Evolutionary conservation across 1,140 invertebrate genomes (phyloP).

Genomic region (Trachelipus rathkii): DNA sequence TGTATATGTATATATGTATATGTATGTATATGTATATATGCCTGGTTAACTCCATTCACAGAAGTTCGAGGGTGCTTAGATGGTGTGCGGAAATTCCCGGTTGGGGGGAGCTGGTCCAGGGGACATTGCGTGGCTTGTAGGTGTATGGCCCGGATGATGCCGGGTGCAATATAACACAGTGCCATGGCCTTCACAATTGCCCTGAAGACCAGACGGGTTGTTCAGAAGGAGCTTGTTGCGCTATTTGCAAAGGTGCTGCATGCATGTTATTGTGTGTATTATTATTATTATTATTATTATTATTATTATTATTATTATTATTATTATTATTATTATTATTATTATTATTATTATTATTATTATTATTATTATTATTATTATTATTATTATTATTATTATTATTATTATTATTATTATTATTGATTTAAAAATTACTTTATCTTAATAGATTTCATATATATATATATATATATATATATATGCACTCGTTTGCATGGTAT

Average conservation of each 20-base stretch:
- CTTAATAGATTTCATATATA: no score
- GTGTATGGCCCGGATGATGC: conserved; percentile 27
- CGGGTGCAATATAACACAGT: conserved; percentile 31
- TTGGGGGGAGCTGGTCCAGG: conserved; percentile 22
- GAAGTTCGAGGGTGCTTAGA: conserved; percentile 38
- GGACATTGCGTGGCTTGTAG: conserved; percentile 26
- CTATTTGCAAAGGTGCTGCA: background rate
- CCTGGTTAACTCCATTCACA: background rate
- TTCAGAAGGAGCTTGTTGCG: background rate
- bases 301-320: no score
- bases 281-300: background rate
- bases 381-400: no score
- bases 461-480: no score
- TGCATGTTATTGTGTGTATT: no score
- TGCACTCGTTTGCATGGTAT: no score
- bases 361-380: no score
- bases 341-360: no score
- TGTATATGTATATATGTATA: no score
- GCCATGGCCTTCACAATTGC: background rate
- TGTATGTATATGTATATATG: background rate
- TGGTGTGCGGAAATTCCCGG: conserved; percentile 47
- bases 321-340: no score
- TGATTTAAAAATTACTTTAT: no score
- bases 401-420: no score
- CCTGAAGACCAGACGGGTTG: conserved; percentile 16